Evolutionary conservation across 2,797 vertebrate species (phyloP).

Genomic region (Chelon auratus): DNA sequence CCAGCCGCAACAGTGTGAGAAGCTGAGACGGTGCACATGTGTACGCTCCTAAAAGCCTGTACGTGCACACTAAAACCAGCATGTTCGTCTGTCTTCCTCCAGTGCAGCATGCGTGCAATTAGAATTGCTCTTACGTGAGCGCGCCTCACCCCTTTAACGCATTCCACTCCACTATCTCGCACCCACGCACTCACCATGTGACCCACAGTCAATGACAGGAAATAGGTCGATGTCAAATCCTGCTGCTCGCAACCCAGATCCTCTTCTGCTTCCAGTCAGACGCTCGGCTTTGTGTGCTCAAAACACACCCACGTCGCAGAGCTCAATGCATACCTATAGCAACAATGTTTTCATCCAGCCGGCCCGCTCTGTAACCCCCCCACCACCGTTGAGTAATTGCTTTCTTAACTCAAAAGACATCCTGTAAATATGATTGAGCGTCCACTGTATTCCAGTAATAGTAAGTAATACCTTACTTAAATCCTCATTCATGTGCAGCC

Average conservation of each 20-base stretch:
- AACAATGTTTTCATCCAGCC: not conserved
- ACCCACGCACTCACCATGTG: conserved; percentile 82
- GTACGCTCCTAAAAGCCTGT: not conserved
- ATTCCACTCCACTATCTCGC: conserved; percentile 83
- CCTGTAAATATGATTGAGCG: conserved; percentile 2
- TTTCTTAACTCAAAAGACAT: conserved; percentile 6
- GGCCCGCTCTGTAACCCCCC: not conserved
- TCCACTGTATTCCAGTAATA: conserved; percentile 7
- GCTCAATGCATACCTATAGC: conserved; percentile 18
- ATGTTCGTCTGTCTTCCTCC: conserved; percentile 7
- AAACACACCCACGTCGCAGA: conserved; percentile 36
- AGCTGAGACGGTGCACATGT: not conserved
- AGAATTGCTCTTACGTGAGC: conserved; percentile 13
- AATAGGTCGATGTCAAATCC: conserved; percentile 82
- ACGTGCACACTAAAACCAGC: not conserved
- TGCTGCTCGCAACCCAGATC: conserved; percentile 72
- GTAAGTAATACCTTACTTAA: conserved; percentile 4
- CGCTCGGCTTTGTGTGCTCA: conserved; percentile 32
- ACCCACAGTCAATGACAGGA: conserved; percentile 82
- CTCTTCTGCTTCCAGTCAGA: conserved; percentile 71
- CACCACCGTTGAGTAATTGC: conserved; percentile 13
- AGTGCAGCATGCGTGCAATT: conserved; percentile 7
- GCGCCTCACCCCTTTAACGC: conserved; percentile 80
- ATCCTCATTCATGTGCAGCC: conserved; percentile 13
- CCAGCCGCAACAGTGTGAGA: conserved; percentile 19